Evolutionary conservation across 2,888 invertebrate species (phyloP), one percentile per base, ranked within the genome.

Genomic region (Drosophila longiperda): DNA sequence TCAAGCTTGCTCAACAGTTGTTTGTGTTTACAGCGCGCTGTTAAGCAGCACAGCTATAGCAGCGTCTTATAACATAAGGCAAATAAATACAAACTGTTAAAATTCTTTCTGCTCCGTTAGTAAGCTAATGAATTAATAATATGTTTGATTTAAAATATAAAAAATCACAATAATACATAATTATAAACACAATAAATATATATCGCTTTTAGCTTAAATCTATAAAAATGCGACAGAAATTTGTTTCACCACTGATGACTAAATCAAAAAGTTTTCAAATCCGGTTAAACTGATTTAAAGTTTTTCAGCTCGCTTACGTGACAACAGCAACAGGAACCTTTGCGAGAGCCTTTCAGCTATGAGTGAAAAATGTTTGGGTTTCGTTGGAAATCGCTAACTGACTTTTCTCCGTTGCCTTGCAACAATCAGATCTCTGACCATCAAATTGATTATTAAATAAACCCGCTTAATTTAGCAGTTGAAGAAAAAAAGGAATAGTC

Each of bases 1-100:
- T 73, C 83, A 64, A 50, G 65, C 55, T 67, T 63, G 71, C 80
- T 81, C 80, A 81, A 81, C 80, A 81, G 80, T 81, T 81, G 80
- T 81, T 83, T 83, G 68, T 66, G 53, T 42, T 75, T 82, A 80
- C 82, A 82, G 71, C 26, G 54, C 54, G 8, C 79, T 80, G 79
- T 82, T 75, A 82, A 59, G 1, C 45, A 66, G 20, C 42, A 67
- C 76, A 78, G 72, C 67, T 66, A 53, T 33, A n/a, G n/a, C 55
- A 49, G 12, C 48, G 48, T 7, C 20, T n/a, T n/a, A 15, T 55
- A 74, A 70, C 70, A 66, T 52, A 42, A 32, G 33, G 29, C 45
- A 57, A 61, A 58, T 64, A 33, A 52, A 61, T 55, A 15, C 29
- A 53, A 57, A 26, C 58, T 62, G 68, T 73, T 65, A 60, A 32